phyloP scores from a whole-genome alignment of 1,140 invertebrate genomes.

The Dreissena polymorpha region DNA sequence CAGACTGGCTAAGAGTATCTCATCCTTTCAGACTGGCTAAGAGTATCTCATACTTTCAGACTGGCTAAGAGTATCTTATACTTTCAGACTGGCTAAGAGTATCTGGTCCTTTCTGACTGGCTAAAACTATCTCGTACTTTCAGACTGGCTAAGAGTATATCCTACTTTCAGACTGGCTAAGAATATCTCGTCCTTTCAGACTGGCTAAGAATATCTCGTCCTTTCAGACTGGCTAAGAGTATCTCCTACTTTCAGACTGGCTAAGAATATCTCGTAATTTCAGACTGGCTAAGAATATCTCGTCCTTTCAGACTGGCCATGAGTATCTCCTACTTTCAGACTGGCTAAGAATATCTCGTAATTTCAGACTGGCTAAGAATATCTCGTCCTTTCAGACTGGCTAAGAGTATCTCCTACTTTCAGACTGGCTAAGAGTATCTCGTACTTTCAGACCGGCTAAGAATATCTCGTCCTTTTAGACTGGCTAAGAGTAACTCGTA shows the following conservation, averaged over 20 bases:
- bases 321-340: conserved; percentile 87
- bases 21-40: conserved; percentile 85
- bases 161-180: conserved; percentile 86
- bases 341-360: conserved; percentile 89
- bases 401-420: conserved; percentile 88
- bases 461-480: conserved; percentile 85
- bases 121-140: conserved; percentile 88
- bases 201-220: conserved; percentile 89
- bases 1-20: conserved; percentile 88
- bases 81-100: conserved; percentile 85
- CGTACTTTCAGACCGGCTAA: conserved; percentile 85
- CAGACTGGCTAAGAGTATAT: too few relatives aligned
- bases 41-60: conserved; percentile 87
- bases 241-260: conserved; percentile 88
- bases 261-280: conserved; percentile 87
- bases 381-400: conserved; percentile 86
- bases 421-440: conserved; percentile 88
- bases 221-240: conserved; percentile 85
- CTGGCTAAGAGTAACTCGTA: conserved; percentile 89
- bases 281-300: conserved; percentile 88
- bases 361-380: conserved; percentile 85
- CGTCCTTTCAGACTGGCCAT: conserved; percentile 85
- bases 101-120: conserved; percentile 86
- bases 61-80: conserved; percentile 90
- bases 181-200: conserved; percentile 85